Base-by-base conservation (phyloP, 2,113 vertebrate genomes). In the Dolichallabes microphthalmus region DNA sequence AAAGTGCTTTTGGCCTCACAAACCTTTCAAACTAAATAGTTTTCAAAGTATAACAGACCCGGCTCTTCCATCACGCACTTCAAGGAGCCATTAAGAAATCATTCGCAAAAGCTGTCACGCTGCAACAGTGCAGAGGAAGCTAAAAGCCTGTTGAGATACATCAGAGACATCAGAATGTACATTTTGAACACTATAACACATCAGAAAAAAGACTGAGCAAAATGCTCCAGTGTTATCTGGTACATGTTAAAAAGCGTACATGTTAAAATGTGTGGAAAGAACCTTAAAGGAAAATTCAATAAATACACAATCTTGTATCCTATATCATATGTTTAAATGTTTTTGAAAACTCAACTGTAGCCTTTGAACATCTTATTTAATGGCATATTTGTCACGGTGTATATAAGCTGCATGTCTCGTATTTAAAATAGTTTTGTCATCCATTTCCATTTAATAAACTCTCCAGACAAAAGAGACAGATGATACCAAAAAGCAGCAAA, bases 51-150 rank as follows among this genome's bases (percentile, higher is more conserved):
- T 13, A n/a, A 22, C 22, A n/a, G 22, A 52, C n/a, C 22, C 30
- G 22, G 55, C 53, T 45, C 45, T 35, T 57, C 20, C 57, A 39
- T 80, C 32, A 25, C 1, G 25, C 20, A 79, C 53, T 10, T 78
- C 53, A 11, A 32, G 13, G 27, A 80, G 77, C 77, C 32, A 80
- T 80, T 80, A 61, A 45, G 77, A 39, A 80, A 80, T 32, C 57
- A 25, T 35, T 45, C 22, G 32, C 11, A 80, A 80, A 39, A 6
- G 57, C 35, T 76, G 73, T 6, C 39, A 50, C 73, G 52, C 52
- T 25, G n/a, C 22, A 22, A 53, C 14, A 75, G 53, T 17, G 25
- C 22, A 27, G 6, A n/a, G 22, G 45, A 27, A 75, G 25, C 13
- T 52, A 15, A 75, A 75, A 2, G n/a, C 73, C 17, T 53, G 27